Evolutionary conservation across 2,797 vertebrate genomes (phyloP), one percentile per base, ranked within the genome.

Genomic region (Hylomyscus alleni): DNA sequence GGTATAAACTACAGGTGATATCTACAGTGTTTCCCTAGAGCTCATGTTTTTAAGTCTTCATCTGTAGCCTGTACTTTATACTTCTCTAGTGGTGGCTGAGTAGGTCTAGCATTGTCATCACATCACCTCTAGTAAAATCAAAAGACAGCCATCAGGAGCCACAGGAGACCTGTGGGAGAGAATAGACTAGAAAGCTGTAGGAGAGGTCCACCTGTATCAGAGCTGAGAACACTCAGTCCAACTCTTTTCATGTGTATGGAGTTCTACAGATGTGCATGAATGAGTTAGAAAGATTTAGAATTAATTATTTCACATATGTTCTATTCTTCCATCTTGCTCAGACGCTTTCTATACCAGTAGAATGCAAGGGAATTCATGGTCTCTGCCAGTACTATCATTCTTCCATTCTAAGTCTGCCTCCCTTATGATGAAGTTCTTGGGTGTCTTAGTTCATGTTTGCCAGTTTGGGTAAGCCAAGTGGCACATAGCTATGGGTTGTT

Each of bases 181-280:
- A 69, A 34, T 31, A 20, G 20, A 86, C 22, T 31, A n/a, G 10
- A n/a, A 88, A 44, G 24, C 52, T 58, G 14, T 58, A 26, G 19
- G 7, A 37, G 34, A 17, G 9, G 0, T 5, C 17, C 31, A 8
- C 26, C 17, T 7, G 4, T 12, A 3, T 24, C 12, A 13, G 0
- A 37, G 34, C 15, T 3, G 6, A n/a, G 56, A 44, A 9, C 1
- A 22, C 10, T 50, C 3, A 0, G 15, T 67, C 29, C 34, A 5
- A 26, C 50, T 26, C 19, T 8, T 73, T 0, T 22, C 19, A 14
- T 13, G 29, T 8, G 0, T 47, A 1, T n/a, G 78, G 19, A 22
- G 22, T 15, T 20, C 50, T 58, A 2, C 15, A 52, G 31, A n/a
- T 7, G 31, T 12, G 26, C 80, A 60, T 29, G 54, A 44, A 5